Evolutionary conservation across 2,113 vertebrate species (phyloP), one percentile per base, ranked within the genome.

Genomic region (Centrocercus urophasianus): DNA sequence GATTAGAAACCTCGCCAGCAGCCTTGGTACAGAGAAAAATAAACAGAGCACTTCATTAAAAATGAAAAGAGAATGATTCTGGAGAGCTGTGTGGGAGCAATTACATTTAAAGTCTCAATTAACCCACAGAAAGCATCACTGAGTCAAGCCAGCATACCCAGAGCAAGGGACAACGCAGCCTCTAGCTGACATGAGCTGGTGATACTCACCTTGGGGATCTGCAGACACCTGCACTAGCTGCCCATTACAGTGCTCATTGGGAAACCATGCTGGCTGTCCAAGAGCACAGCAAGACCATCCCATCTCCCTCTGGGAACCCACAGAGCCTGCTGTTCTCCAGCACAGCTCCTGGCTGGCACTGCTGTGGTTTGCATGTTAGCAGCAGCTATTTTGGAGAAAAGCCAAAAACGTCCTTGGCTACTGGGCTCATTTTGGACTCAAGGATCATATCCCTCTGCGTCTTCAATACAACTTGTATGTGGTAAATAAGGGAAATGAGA

Each of bases 1-100:
- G 98, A 95, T 96, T 98, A 97, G 97, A 96, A 83, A 96, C 98
- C 71, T 98, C 98, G 70, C 98, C 98, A 97, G 98, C 86, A 97
- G 97, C 98, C 98, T 99, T 98, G 93, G 97, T 97, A 97, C 96
- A 97, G 97, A 97, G 98, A 93, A 96, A 98, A 92, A 98, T 93
- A 97, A 95, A 97, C 95, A 96, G 81, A 98, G 63, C 42, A 93
- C 95, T 98, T 98, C 89, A 98, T 98, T 98, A 98, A 97, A 95
- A 96, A 91, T 88, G 56, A 95, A 90, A 94, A 77, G 61, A 75
- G 83, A 95, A 89, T 38, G 71, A n/a, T 30, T 67, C 54, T 83
- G 65, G 25, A 81, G 88, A 93, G 81, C 86, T 80, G 30, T 72
- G 78, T 89, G 56, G 88, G 75, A 93, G 83, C 65, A 95, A 93